Evolutionary conservation across 2,888 invertebrate species (phyloP).

Genomic region (Xylota sylvarum): DNA sequence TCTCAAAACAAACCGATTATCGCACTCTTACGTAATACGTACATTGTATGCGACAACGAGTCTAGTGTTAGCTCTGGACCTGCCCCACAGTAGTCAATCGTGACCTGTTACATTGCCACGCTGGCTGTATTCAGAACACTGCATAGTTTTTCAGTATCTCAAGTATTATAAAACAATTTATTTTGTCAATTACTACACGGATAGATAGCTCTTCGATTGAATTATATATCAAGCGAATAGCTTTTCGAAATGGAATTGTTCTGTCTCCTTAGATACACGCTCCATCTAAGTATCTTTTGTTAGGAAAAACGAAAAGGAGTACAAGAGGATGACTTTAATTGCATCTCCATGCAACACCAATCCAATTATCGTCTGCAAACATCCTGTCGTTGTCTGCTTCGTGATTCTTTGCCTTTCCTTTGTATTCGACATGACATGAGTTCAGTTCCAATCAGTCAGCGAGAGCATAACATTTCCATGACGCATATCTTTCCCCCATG

Average conservation of each 20-base stretch:
- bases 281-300: neutral
- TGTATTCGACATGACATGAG: constrained; percentile 35
- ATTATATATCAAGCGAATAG: neutral
- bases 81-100: constrained; percentile 45
- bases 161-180: neutral
- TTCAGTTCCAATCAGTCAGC: constrained; percentile 48
- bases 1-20: constrained; percentile 44
- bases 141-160: neutral
- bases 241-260: neutral
- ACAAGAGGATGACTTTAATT: constrained; percentile 58
- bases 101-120: constrained; percentile 44
- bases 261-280: neutral
- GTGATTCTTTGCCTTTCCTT: constrained; percentile 21
- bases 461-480: constrained; percentile 55
- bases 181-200: constrained; percentile 25
- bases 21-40: constrained; percentile 48
- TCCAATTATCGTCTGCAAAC: constrained; percentile 58
- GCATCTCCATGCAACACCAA: constrained; percentile 65
- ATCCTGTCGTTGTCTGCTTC: constrained; percentile 13
- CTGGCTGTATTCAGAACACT: neutral
- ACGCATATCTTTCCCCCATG: constrained; percentile 50
- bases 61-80: constrained; percentile 26
- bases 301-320: no score
- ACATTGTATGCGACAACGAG: constrained; percentile 14
- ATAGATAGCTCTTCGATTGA: neutral